Conservation (phyloP, 2,113 vertebrate species). For the Carlito syrichta region DNA sequence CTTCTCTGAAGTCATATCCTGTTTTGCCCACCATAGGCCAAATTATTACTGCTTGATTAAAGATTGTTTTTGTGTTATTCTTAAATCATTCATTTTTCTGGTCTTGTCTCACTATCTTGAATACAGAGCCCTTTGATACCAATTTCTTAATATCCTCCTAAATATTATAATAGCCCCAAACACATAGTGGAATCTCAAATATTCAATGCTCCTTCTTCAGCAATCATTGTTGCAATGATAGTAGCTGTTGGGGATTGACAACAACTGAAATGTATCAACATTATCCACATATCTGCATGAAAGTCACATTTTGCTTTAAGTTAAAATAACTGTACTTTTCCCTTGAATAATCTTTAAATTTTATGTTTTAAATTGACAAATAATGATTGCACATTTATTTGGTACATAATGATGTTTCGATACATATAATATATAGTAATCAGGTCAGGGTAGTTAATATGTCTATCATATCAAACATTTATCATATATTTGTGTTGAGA, state of each 20-base stretch:
- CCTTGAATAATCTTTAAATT: background rate
- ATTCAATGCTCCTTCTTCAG: background rate
- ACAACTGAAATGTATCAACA: background rate
- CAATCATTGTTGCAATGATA: background rate
- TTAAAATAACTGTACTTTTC: background rate
- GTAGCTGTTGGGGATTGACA: background rate
- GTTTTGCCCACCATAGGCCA: background rate
- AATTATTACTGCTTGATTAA: background rate
- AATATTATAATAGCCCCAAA: background rate
- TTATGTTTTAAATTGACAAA: background rate
- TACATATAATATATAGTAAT: background rate
- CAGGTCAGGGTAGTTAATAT: background rate
- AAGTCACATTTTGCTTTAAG: background rate
- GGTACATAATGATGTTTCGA: background rate
- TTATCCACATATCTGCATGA: background rate
- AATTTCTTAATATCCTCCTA: background rate
- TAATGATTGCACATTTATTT: background rate
- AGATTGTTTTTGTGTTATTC: background rate
- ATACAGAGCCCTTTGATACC: background rate
- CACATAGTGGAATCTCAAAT: background rate
- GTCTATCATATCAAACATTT: background rate
- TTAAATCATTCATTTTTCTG: background rate
- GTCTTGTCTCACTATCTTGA: background rate
- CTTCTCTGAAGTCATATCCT: background rate
- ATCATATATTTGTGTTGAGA: background rate